Evolutionary conservation across 2,888 invertebrate genomes (phyloP).

Genomic region (Tanypteryx hageni): DNA sequence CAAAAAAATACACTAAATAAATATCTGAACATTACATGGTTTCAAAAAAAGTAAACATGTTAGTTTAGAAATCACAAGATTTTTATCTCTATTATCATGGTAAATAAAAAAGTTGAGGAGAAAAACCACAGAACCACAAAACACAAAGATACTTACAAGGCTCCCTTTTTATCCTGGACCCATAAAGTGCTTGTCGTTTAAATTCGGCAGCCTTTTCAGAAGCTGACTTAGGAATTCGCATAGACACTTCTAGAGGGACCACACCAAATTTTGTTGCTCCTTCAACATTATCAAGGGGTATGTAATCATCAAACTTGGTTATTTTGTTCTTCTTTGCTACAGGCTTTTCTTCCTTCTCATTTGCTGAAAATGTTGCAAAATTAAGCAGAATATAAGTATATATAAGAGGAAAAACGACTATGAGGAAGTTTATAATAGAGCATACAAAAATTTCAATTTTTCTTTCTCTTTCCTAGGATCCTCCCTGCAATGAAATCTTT

Average conservation of each 20-base stretch:
- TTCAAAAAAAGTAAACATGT: neutral
- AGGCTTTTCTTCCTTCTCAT: neutral
- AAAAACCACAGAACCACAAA: neutral
- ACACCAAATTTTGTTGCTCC: constrained; percentile 39
- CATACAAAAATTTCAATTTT: too few relatives aligned
- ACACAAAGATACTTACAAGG: constrained; percentile 16
- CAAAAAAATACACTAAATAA: neutral
- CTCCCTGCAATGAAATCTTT: too few relatives aligned
- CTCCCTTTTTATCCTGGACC: constrained; percentile 28
- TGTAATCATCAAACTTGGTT: constrained; percentile 43
- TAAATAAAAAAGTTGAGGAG: neutral
- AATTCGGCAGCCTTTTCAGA: constrained; percentile 38
- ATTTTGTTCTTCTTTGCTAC: constrained; percentile 38
- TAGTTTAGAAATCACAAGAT: neutral
- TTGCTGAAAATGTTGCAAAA: neutral
- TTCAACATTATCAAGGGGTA: neutral
- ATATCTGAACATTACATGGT: neutral
- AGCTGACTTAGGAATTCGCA: constrained; percentile 8
- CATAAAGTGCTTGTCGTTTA: constrained; percentile 21
- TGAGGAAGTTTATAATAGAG: too few relatives aligned
- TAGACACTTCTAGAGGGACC: neutral
- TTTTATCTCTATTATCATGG: neutral
- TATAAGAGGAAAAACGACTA: too few relatives aligned
- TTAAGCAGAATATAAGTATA: too few relatives aligned
- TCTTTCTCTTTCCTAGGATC: too few relatives aligned